Percentiles rank a stretch among this genome's conserved stretches.
These are phyloP conservation scores for Drosophila anceps DNA, from an alignment of 2,888 invertebrate species.

Conservation along the genomic window DNA sequence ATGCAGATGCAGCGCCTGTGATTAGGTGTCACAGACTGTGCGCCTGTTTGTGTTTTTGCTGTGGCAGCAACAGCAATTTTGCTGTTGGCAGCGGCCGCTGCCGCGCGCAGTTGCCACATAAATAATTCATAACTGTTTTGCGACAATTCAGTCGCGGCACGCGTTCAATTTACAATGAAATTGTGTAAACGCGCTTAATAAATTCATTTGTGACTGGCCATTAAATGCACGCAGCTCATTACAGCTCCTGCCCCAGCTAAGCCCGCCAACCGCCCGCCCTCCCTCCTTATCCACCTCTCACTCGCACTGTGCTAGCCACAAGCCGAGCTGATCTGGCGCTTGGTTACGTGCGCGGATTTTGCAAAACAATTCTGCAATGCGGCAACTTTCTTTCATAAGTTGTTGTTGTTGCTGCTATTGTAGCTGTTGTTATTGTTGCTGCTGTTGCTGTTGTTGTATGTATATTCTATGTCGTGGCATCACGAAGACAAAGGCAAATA, in stretches of 20 bases:
- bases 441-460: slow-evolving; percentile 32
- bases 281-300: not conserved
- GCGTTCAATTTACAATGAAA: slow-evolving; percentile 79
- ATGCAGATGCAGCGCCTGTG: slow-evolving; percentile 61
- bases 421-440: no score
- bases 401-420: slow-evolving; percentile 34
- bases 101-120: slow-evolving; percentile 58
- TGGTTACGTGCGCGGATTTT: slow-evolving; percentile 74
- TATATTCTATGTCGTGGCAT: slow-evolving; percentile 74
- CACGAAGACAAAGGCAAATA: slow-evolving; percentile 80
- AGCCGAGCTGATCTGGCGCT: slow-evolving; percentile 36
- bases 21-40: slow-evolving; percentile 64
- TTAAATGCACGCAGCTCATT: slow-evolving; percentile 75
- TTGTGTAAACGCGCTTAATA: slow-evolving; percentile 79
- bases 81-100: slow-evolving; percentile 1
- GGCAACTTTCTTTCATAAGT: slow-evolving; percentile 76
- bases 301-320: not conserved
- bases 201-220: slow-evolving; percentile 75
- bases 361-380: slow-evolving; percentile 67
- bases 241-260: slow-evolving; percentile 18
- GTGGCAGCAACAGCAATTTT: slow-evolving; percentile 25
- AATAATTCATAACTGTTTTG: slow-evolving; percentile 83
- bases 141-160: slow-evolving; percentile 81
- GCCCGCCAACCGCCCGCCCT: not conserved
- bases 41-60: not conserved